Conservation (phyloP, 2,797 vertebrate species). For the Cetoscarus ocellatus region DNA sequence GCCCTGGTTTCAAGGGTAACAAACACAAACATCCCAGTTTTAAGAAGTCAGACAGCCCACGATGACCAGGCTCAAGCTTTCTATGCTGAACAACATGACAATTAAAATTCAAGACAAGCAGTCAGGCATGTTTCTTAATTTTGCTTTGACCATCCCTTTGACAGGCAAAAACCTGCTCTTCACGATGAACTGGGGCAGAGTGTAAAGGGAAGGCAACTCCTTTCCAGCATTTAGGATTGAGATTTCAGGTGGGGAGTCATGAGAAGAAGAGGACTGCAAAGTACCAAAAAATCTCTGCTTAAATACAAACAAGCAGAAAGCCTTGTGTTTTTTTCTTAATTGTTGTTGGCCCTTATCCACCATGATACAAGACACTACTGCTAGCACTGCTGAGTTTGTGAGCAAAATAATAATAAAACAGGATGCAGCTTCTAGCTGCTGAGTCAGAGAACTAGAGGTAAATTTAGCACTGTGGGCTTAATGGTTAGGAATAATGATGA, state of each 20-base stretch:
- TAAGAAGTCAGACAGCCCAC: not conserved
- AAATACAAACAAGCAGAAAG: conserved; percentile 10
- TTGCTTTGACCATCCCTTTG: not conserved
- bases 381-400: conserved; percentile 16
- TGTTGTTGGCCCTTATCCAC: conserved; percentile 25
- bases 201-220: not conserved
- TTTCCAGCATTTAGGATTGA: not conserved
- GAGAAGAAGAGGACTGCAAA: not conserved
- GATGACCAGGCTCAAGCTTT: not conserved
- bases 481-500: conserved; percentile 15
- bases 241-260: conserved; percentile 7
- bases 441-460: conserved; percentile 32
- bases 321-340: conserved; percentile 1
- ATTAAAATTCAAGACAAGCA: not conserved
- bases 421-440: conserved; percentile 5
- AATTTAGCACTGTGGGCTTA: conserved; percentile 27
- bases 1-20: too few relatives aligned
- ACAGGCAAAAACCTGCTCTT: conserved; percentile 17
- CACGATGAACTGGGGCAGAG: not conserved
- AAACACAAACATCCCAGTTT: not conserved
- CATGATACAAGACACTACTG: conserved; percentile 17
- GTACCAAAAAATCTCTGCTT: conserved; percentile 1
- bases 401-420: conserved; percentile 6
- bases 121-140: not conserved
- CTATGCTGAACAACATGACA: too few relatives aligned